Evolutionary conservation across 2,797 vertebrate genomes (phyloP).

Genomic region (Chelon auratus): DNA sequence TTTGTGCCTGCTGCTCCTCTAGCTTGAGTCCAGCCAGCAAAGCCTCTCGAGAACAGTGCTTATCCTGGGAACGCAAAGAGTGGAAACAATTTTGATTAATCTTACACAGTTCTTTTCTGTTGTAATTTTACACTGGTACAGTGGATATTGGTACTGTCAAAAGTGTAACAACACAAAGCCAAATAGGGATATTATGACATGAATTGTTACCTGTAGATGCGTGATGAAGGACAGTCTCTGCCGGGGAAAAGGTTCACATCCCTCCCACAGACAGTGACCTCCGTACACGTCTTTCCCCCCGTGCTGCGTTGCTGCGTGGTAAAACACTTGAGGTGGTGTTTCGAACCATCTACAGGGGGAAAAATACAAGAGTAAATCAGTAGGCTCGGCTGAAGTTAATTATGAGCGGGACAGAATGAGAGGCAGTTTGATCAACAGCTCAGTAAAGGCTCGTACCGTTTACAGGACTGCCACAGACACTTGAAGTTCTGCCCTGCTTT

Average conservation of each 20-base stretch:
- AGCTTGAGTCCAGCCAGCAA: constrained; percentile 95
- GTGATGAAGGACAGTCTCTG: constrained; percentile 99
- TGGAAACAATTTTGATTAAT: not conserved
- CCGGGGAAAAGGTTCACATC: constrained; percentile 96
- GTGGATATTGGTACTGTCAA: not conserved
- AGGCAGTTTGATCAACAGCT: not conserved
- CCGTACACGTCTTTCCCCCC: constrained; percentile 95
- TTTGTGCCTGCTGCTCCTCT: constrained; percentile 94
- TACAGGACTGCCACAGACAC: constrained; percentile 99
- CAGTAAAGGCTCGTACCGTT: constrained; percentile 84
- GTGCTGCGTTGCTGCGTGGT: constrained; percentile 96
- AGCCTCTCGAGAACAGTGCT: constrained; percentile 98
- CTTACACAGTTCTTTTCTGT: no score
- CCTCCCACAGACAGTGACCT: constrained; percentile 97
- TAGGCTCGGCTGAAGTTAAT: not conserved
- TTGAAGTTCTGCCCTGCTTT: constrained; percentile 99
- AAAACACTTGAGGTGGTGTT: constrained; percentile 97
- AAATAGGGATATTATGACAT: no score
- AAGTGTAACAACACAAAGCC: not conserved
- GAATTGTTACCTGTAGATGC: constrained; percentile 90
- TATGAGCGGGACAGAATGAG: not conserved
- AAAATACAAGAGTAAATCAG: not conserved
- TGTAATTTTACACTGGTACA: not conserved
- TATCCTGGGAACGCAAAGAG: constrained; percentile 87
- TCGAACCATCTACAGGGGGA: constrained; percentile 92